These are phyloP conservation scores for Xanthorhoe designata DNA, from an alignment of 2,888 invertebrate species.

Conservation along the genomic window DNA sequence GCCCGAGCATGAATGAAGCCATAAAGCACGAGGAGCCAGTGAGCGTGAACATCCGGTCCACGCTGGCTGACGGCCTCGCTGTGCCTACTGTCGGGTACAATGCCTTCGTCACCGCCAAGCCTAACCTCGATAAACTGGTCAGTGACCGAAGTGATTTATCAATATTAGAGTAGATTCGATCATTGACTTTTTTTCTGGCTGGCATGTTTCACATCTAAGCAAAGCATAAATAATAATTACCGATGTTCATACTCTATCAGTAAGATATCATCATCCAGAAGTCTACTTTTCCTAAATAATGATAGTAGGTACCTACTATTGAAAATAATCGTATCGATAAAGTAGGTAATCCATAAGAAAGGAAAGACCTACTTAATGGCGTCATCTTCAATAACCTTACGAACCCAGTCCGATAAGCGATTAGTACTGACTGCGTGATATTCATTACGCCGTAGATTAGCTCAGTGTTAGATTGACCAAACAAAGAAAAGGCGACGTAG, in stretches of 20 bases:
- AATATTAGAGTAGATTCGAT: background rate
- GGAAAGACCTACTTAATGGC: conserved; percentile 7
- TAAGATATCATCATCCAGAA: no score
- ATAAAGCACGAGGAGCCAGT: conserved; percentile 89
- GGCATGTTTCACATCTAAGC: no score
- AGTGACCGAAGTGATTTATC: conserved; percentile 33
- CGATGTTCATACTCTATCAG: no score
- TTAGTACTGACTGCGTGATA: background rate
- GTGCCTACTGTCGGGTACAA: conserved; percentile 95
- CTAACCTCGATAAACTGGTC: conserved; percentile 92
- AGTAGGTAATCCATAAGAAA: background rate
- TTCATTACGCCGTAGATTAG: background rate
- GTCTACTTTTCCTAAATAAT: no score
- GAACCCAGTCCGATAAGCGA: conserved; percentile 20
- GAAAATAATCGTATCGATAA: background rate
- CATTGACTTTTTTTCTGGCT: no score
- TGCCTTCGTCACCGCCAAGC: conserved; percentile 90
- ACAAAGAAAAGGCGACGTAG: background rate
- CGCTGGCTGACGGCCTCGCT: conserved; percentile 95
- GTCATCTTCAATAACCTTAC: conserved; percentile 11
- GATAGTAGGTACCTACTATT: background rate
- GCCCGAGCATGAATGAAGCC: conserved; percentile 93
- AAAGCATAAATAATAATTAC: no score
- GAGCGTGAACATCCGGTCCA: conserved; percentile 88
- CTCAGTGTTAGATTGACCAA: background rate